Conservation (phyloP, 2,888 invertebrate genomes). For the Ctena decussata region DNA sequence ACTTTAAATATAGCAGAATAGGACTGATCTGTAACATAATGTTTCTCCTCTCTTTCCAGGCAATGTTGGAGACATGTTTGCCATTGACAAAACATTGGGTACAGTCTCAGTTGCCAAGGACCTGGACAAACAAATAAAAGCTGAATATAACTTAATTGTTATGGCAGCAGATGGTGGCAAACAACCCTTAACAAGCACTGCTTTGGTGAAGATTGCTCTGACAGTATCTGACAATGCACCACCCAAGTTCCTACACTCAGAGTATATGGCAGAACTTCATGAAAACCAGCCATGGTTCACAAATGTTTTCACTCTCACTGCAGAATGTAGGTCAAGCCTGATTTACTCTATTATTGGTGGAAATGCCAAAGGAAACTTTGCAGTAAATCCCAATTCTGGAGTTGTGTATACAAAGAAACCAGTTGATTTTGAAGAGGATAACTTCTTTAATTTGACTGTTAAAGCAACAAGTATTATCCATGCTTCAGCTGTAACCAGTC, state of each 20-base stretch:
- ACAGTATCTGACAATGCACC: slow-evolving; percentile 98
- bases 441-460: slow-evolving; percentile 94
- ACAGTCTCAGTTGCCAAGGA: slow-evolving; percentile 87
- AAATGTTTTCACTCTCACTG: slow-evolving; percentile 75
- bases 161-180: slow-evolving; percentile 96
- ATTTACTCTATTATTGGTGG: slow-evolving; percentile 93
- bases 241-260: slow-evolving; percentile 91
- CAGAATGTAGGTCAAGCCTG: slow-evolving; percentile 82
- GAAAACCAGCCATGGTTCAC: slow-evolving; percentile 80
- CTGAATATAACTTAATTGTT: slow-evolving; percentile 93
- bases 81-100: slow-evolving; percentile 93
- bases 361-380: slow-evolving; percentile 92
- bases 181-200: slow-evolving; percentile 90
- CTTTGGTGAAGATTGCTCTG: slow-evolving; percentile 95
- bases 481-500: slow-evolving; percentile 91
- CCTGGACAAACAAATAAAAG: slow-evolving; percentile 89
- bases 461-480: slow-evolving; percentile 95
- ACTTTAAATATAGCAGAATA: no score
- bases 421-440: slow-evolving; percentile 92
- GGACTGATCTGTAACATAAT: no score
- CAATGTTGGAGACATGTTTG: slow-evolving; percentile 95
- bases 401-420: slow-evolving; percentile 92
- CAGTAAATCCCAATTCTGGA: slow-evolving; percentile 94
- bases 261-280: slow-evolving; percentile 79
- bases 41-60: slow-evolving; percentile 88